Conservation (phyloP, 1,140 invertebrate species). For the Eriosoma lanigerum region DNA sequence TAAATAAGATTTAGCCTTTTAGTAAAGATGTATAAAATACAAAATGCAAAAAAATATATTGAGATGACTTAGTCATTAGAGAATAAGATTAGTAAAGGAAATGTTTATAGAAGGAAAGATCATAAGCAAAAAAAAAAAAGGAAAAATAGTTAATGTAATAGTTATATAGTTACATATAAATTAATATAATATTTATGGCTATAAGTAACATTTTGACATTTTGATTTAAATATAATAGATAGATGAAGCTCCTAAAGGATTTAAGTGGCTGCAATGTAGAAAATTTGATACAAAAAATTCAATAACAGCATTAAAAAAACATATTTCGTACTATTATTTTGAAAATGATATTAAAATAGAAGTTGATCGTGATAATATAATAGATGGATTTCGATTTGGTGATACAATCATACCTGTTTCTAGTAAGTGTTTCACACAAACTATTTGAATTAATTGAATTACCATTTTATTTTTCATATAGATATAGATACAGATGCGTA, state of each 20-base stretch:
- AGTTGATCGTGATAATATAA: slow-evolving; percentile 16
- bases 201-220: too few relatives aligned
- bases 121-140: too few relatives aligned
- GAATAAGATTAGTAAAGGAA: too few relatives aligned
- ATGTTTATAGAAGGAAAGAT: too few relatives aligned
- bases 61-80: too few relatives aligned
- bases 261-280: slow-evolving; percentile 27
- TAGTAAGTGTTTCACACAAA: background rate
- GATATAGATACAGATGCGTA: slow-evolving; percentile 22
- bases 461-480: background rate
- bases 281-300: slow-evolving; percentile 8
- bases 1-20: too few relatives aligned
- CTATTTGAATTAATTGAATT: background rate
- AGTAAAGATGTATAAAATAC: too few relatives aligned
- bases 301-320: slow-evolving; percentile 7
- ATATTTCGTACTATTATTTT: background rate
- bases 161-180: too few relatives aligned
- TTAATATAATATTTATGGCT: too few relatives aligned
- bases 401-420: slow-evolving; percentile 41
- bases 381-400: slow-evolving; percentile 43
- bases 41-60: too few relatives aligned
- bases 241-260: slow-evolving; percentile 5
- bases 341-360: slow-evolving; percentile 6
- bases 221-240: background rate
- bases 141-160: too few relatives aligned